Conservation (phyloP, 2,797 vertebrate species). For the Crenuchus spilurus region DNA sequence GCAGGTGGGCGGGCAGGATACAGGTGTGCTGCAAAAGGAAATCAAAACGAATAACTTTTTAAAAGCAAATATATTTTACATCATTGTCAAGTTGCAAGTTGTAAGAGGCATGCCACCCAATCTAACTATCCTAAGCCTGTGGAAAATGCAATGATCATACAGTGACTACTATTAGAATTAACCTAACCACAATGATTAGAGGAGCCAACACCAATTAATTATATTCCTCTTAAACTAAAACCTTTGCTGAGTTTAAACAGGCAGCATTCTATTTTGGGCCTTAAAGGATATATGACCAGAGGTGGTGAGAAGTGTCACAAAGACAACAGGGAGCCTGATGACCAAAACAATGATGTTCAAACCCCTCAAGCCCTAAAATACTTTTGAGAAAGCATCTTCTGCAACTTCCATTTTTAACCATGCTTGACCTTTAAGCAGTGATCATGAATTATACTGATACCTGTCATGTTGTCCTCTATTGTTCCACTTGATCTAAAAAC, state of each 20-base stretch:
- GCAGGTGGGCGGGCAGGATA: neutral
- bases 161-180: no score
- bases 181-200: no score
- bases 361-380: slow-evolving; percentile 23
- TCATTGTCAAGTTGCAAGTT: no score
- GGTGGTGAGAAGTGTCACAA: slow-evolving; percentile 32
- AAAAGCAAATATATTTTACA: neutral
- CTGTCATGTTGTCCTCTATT: slow-evolving; percentile 55
- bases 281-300: slow-evolving; percentile 55
- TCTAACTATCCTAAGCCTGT: no score
- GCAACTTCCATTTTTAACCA: slow-evolving; percentile 60
- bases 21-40: slow-evolving; percentile 1
- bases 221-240: neutral
- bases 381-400: slow-evolving; percentile 34
- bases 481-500: slow-evolving; percentile 59
- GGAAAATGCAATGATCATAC: no score
- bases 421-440: slow-evolving; percentile 58
- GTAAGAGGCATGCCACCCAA: no score
- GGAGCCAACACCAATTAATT: no score
- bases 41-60: neutral
- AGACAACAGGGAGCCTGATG: slow-evolving; percentile 38
- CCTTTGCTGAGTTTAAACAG: neutral
- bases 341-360: slow-evolving; percentile 56
- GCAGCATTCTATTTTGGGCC: slow-evolving; percentile 51
- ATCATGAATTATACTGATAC: slow-evolving; percentile 51